phyloP scores from a whole-genome alignment of 2,888 invertebrate species.

The Trachelus stipa region DNA sequence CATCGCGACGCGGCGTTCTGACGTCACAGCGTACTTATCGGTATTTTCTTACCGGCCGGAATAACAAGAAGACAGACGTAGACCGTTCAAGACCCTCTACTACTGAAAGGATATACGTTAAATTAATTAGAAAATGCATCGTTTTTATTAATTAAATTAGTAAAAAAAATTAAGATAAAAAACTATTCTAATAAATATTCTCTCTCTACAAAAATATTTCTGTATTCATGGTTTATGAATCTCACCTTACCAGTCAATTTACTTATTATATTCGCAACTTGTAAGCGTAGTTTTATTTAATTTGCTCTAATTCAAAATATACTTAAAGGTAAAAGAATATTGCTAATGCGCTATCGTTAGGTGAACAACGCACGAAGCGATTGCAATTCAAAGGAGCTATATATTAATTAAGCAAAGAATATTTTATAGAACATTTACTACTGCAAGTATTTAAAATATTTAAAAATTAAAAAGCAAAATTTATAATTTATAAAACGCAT shows the following conservation, averaged over 20 bases:
- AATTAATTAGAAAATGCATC: not conserved
- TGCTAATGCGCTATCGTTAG: not conserved
- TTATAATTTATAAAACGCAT: not conserved
- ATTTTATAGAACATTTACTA: not conserved
- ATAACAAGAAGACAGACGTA: not conserved
- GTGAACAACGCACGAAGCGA: not conserved
- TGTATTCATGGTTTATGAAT: not conserved
- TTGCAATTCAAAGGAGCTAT: not conserved
- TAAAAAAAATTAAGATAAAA: not conserved
- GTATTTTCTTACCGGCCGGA: conserved; percentile 11
- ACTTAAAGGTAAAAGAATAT: not conserved
- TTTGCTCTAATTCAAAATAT: not conserved
- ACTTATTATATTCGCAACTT: not conserved
- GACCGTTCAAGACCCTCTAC: not conserved
- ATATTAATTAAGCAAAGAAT: not conserved
- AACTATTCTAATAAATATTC: not conserved
- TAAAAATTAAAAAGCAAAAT: not conserved
- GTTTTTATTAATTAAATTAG: not conserved
- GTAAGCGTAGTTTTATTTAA: not conserved
- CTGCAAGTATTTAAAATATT: not conserved
- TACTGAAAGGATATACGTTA: not conserved
- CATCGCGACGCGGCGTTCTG: conserved; percentile 16
- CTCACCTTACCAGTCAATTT: not conserved
- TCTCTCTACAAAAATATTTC: not conserved
- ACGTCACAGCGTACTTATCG: conserved; percentile 19